Evolutionary conservation across 2,888 invertebrate species (phyloP), one percentile per base, ranked within the genome.

Genomic region (Diachrysia chrysitis): DNA sequence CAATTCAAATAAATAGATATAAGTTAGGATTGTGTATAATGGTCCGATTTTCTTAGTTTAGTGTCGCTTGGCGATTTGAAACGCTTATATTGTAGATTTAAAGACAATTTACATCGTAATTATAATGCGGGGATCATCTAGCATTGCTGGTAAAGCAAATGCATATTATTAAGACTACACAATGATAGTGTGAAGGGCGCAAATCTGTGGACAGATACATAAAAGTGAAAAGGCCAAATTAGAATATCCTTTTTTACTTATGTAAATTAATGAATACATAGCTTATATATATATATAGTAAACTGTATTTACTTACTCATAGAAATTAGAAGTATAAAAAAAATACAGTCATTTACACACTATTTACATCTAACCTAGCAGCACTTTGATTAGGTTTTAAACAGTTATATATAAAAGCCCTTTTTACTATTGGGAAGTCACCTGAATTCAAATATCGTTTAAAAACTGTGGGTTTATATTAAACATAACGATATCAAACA

Each of bases 201-300:
- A 42, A n/a, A 42, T 35, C 19, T 19, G 48, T 14, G n/a, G 12
- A 46, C 56, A 54, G 19, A 64, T 64, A 46, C 12, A 9, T 61
- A 51, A 32, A 62, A 37, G 63, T 68, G 55, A 73, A 66, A 58
- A 68, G 63, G 75, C 78, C 75, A 77, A 75, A 77, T 60, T 62
- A 64, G 51, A 51, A 48, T 64, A 67, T 63, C 73, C 78, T 62
- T 73, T 58, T 66, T 19, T 12, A 17, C 29, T 12, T 51, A 51
- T 51, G 48, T 51, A 51, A 32, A 16, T 42, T 61, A n/a, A 32
- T 48, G n/a, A 55, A 12, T 62, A n/a, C 42, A n/a, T 21, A 55
- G 51, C 48, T 51, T 51, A n/a, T 6, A n/a, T n/a, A 42, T 51
- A n/a, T 6, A n/a, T n/a, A 42, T 4, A 37, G 3, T 42, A 42